These are phyloP conservation scores for Laupala kohalensis DNA, from an alignment of 1,140 invertebrate species.

Conservation along the genomic window DNA sequence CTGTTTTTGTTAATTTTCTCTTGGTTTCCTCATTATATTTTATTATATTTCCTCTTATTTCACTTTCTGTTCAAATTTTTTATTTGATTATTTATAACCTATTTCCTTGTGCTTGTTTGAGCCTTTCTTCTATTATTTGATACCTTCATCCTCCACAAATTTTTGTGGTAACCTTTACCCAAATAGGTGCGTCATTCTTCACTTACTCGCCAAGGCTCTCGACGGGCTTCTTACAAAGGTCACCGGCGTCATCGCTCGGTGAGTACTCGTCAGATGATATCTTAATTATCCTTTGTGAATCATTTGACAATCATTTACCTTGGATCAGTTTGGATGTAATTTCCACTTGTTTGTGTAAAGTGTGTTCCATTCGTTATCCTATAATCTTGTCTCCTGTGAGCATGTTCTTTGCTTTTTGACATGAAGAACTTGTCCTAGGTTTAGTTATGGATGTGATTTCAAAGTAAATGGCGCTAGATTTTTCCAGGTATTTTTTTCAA, in stretches of 20 bases:
- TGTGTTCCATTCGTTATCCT: no score
- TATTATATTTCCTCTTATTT: not conserved
- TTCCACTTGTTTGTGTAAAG: no score
- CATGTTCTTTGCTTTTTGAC: no score
- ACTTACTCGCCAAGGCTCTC: constrained; percentile 48
- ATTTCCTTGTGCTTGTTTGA: not conserved
- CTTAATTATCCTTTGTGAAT: not conserved
- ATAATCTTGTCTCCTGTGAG: no score
- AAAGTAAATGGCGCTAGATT: no score
- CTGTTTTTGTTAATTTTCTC: not conserved
- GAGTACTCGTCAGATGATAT: constrained; percentile 30
- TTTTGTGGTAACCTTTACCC: not conserved
- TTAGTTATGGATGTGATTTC: no score
- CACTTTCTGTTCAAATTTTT: not conserved
- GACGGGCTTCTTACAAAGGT: constrained; percentile 47
- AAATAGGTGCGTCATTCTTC: constrained; percentile 37
- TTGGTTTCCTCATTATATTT: not conserved
- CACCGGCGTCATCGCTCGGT: constrained; percentile 60
- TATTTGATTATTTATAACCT: not conserved
- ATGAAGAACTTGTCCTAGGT: no score
- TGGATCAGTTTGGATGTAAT: no score
- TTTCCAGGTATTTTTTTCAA: no score
- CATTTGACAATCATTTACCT: not conserved
- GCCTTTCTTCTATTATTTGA: not conserved
- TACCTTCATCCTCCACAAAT: not conserved